Base-by-base conservation (phyloP, 2,113 vertebrate genomes). In the Ophiodon elongatus region DNA sequence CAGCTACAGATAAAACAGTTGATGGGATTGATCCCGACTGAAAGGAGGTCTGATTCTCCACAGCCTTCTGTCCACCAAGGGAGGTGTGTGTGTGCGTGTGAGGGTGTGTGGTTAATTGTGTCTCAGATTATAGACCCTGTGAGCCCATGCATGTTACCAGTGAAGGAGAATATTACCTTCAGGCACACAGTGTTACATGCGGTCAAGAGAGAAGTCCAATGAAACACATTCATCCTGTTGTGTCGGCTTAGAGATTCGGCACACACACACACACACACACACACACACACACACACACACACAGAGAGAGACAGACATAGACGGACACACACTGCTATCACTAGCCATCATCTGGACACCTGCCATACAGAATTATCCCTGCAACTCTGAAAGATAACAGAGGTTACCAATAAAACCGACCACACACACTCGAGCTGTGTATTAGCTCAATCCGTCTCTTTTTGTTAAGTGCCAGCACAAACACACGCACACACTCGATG, bases 301-400 rank as follows among this genome's bases (percentile, higher is more conserved):
- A 72, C 23, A 50, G 80, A 74, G 69, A 76, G 50, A 45, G 76
- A 60, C 47, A 43, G 60, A 25, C 71, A 57, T 27, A 43, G 67
- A 59, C 77, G 57, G 47, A 77, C 63, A 43, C 56, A 33, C 73
- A 9, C 27, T 4, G 17, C 72, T 88, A 92, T 91, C 86, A 78
- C 41, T 57, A 68, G 73, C 39, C 52, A 86, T 92, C 85, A 91
- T 88, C 87, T 87, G 85, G 86, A 89, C 86, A 89, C 85, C 85
- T 85, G 89, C 78, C 91, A 91, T 75, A 72, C 54, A 86, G 69
- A 86, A 89, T 92, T 78, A 90, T 80, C 77, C 72, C 83, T 52
- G 45, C 69, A 64, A 73, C 37, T 70, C 80, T 87, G 90, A 83
- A 77, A 86, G 83, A 93, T 79, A 91, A 90, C 92, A 92, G 71